Evolutionary conservation across 2,113 vertebrate genomes (phyloP), one percentile per base, ranked within the genome.

Genomic region (Mustela lutreola): DNA sequence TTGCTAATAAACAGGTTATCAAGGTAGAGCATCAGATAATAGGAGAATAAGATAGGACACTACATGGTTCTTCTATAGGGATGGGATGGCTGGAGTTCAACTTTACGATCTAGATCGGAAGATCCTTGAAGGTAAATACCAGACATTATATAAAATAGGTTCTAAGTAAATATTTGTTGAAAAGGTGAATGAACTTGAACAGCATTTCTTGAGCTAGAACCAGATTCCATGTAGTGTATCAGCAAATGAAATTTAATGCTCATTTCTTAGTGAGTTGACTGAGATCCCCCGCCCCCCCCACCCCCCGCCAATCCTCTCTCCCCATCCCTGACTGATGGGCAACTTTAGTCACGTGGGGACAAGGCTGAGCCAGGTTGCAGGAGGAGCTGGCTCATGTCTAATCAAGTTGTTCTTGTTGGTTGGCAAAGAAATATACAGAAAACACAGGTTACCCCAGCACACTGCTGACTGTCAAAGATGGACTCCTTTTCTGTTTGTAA

Each of bases 121-220:
- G 22, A 67, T n/a, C 26, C 31, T 89, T 91, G 58, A 56, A 21
- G 12, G 7, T 81, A 93, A 93, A 60, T 75, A 71, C 11, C 78
- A 21, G 70, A 18, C 11, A 53, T 75, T 58, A 36, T 28, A 50
- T 19, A 90, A 76, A 91, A 39, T 76, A 88, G 39, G 14, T 56
- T 65, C 31, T 84, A 82, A 82, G 63, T 63, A 60, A 91, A 24
- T 73, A 71, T 70, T 93, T 81, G 16, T 89, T 76, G 45, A 88
- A 24, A 36, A 88, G 48, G n/a, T 36, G 42, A 81, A 24, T 97
- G 36, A 95, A 89, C n/a, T 58, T 83, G 33, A n/a, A 80, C 58
- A 84, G 88, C 53, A 15, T 53, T 79, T 65, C 15, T 84, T 88
- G 45, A 33, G 19, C 21, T 58, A 22, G 94, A 26, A 93, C 76